Evolutionary conservation across 2,113 vertebrate species (phyloP).

Genomic region (Phodopus roborovskii): DNA sequence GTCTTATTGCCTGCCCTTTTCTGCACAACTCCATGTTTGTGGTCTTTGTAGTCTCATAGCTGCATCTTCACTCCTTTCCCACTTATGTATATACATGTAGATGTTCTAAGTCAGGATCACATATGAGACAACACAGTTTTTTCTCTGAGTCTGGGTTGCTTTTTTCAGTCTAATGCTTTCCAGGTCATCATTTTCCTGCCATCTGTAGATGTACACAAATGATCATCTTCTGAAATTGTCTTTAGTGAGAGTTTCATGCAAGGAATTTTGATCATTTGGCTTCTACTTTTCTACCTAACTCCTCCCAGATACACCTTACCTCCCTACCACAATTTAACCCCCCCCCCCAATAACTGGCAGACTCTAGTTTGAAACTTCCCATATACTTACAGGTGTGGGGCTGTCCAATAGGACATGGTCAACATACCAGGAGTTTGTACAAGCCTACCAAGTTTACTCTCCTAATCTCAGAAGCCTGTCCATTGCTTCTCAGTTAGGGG

Average conservation of each 20-base stretch:
- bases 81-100: too few relatives aligned
- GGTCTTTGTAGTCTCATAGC: not conserved
- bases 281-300: too few relatives aligned
- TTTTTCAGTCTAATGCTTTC: not conserved
- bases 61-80: not conserved
- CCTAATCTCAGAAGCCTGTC: not conserved
- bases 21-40: not conserved
- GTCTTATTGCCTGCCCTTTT: not conserved
- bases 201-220: not conserved
- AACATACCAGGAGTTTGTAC: not conserved
- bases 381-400: not conserved
- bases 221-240: not conserved
- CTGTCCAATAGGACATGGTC: not conserved
- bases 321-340: not conserved
- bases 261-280: not conserved
- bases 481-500: not conserved
- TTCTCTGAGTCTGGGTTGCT: not conserved
- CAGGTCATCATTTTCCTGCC: not conserved
- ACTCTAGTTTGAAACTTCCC: not conserved
- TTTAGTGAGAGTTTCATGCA: not conserved
- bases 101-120: not conserved
- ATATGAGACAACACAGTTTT: not conserved
- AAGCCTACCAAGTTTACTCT: not conserved
- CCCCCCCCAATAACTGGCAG: not conserved
- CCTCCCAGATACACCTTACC: not conserved